Evolutionary conservation across 2,888 invertebrate species (phyloP).

Genomic region (Drosophila bunnanda): DNA sequence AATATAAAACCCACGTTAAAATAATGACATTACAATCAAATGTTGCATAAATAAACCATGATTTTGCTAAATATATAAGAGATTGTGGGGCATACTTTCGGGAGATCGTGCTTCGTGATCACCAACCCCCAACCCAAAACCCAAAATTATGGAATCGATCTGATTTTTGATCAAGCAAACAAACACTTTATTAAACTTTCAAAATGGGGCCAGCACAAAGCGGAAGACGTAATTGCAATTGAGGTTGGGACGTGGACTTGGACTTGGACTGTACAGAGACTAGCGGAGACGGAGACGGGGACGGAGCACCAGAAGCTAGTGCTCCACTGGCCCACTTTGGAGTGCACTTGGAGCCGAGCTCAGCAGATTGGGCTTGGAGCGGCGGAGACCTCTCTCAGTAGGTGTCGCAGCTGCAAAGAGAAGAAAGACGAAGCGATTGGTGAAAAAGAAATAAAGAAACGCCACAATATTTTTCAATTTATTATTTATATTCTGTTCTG

Average conservation of each 20-base stretch:
- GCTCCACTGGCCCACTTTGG: conserved; percentile 63
- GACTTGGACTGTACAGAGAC: conserved; percentile 19
- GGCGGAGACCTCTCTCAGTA: conserved; percentile 47
- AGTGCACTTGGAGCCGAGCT: conserved; percentile 44
- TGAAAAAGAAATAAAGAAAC: conserved; percentile 37
- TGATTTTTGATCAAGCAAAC: conserved; percentile 8
- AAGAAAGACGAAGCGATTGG: conserved; percentile 48
- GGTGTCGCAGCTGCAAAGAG: conserved; percentile 65
- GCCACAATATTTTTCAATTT: conserved; percentile 54
- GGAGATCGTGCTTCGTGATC: background rate
- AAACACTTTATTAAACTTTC: conserved; percentile 34
- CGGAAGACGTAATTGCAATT: conserved; percentile 45
- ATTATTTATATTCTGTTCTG: conserved; percentile 55
- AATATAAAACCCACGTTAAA: too few species aligned
- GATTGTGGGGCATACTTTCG: conserved; percentile 22
- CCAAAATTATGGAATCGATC: conserved; percentile 2
- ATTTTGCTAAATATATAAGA: background rate
- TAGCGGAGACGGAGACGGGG: conserved; percentile 1
- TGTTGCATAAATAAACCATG: too few species aligned
- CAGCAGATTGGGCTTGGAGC: conserved; percentile 49
- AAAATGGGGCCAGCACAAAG: conserved; percentile 21
- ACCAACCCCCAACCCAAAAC: background rate
- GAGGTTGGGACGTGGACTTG: conserved; percentile 10
- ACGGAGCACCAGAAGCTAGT: conserved; percentile 16
- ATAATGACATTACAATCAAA: background rate